Evolutionary conservation across 2,888 invertebrate species (phyloP).

Genomic region (Cacoxenus indagator): DNA sequence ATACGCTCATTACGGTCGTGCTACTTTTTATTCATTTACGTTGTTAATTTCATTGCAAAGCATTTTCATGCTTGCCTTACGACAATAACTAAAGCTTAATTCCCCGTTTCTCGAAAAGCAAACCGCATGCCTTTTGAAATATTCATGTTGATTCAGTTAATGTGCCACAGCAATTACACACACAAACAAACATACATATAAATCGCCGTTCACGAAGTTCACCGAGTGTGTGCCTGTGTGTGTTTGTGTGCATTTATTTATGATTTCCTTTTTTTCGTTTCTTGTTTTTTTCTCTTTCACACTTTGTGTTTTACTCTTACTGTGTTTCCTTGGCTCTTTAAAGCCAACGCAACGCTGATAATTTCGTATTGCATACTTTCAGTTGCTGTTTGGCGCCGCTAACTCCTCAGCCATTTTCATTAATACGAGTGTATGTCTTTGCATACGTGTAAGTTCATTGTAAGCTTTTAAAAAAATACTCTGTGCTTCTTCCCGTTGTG

Average conservation of each 20-base stretch:
- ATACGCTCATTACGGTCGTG: neutral
- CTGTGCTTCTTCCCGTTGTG: neutral
- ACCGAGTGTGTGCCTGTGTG: no score
- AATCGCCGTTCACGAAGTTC: no score
- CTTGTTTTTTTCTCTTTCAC: no score
- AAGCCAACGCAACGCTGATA: neutral
- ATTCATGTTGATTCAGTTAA: slow-evolving; percentile 19
- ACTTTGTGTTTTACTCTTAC: no score
- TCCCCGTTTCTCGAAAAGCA: neutral
- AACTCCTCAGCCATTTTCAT: neutral
- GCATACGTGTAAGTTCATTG: neutral
- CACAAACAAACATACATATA: neutral
- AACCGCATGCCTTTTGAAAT: slow-evolving; percentile 12
- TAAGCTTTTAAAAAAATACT: slow-evolving; percentile 2
- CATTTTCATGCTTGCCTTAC: neutral
- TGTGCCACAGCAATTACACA: slow-evolving; percentile 3
- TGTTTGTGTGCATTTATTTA: no score
- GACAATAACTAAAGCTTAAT: neutral
- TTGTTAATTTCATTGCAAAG: slow-evolving; percentile 21
- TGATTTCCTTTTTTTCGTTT: no score
- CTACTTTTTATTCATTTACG: slow-evolving; percentile 12
- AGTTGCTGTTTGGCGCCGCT: neutral
- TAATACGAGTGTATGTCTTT: neutral
- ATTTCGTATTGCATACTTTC: slow-evolving; percentile 9
- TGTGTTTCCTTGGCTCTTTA: no score